phyloP scores from a whole-genome alignment of 2,113 vertebrate genomes.

The Emydura subglobosa region DNA sequence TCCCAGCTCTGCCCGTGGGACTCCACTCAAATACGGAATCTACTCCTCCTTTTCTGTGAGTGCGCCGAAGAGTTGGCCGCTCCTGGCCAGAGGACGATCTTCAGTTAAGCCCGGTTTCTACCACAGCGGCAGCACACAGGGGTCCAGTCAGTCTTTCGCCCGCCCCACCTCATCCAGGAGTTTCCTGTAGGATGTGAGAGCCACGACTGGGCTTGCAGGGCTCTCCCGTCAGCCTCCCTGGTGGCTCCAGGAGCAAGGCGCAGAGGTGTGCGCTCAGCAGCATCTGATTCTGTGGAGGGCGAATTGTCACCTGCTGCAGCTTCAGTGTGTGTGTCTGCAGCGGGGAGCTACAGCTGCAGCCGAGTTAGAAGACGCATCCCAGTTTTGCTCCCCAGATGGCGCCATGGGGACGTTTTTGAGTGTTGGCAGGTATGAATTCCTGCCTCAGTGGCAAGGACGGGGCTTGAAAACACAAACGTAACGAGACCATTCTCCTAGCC shows the following conservation, averaged over 20 bases:
- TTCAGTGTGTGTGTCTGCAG: background rate
- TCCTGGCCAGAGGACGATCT: background rate
- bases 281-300: background rate
- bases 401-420: background rate
- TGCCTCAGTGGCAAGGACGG: background rate
- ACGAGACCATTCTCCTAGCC: accelerated
- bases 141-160: background rate
- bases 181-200: background rate
- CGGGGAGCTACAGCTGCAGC: background rate
- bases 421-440: background rate
- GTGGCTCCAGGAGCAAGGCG: background rate
- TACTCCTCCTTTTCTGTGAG: background rate
- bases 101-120: background rate
- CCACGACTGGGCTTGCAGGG: background rate
- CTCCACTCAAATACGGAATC: background rate
- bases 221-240: background rate
- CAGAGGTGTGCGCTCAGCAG: background rate
- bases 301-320: background rate
- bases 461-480: background rate
- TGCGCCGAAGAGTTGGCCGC: background rate
- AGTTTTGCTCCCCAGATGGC: background rate
- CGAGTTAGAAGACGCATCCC: background rate
- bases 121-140: no score
- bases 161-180: background rate
- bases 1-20: background rate